phyloP scores from a whole-genome alignment of 2,797 vertebrate species.

The Xerus rutilus region DNA sequence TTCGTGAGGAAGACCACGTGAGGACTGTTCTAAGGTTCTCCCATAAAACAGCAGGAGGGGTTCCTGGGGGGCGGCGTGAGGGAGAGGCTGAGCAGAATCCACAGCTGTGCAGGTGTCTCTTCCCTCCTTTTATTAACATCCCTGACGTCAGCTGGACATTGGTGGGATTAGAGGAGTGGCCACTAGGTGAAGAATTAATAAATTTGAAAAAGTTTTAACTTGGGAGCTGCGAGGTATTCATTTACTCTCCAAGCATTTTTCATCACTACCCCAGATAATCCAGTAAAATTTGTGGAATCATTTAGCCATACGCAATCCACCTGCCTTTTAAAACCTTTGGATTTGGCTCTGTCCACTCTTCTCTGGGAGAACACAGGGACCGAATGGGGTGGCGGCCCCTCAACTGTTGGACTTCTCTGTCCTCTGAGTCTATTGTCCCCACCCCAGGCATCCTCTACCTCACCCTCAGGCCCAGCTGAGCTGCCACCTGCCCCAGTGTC shows the following conservation, averaged over 20 bases:
- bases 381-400: not conserved
- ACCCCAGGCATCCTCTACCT: accelerated
- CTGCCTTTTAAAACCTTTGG: not conserved
- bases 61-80: not conserved
- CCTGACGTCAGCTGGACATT: not conserved
- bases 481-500: not conserved
- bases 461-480: not conserved
- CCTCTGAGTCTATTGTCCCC: no score
- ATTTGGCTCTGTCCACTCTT: not conserved
- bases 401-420: accelerated
- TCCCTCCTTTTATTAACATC: not conserved
- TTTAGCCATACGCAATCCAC: not conserved
- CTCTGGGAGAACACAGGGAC: not conserved
- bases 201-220: not conserved
- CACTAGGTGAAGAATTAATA: not conserved
- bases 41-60: not conserved
- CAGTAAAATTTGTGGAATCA: not conserved
- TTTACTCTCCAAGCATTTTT: not conserved
- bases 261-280: not conserved
- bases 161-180: not conserved
- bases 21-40: not conserved
- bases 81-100: not conserved
- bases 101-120: accelerated
- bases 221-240: not conserved
- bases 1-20: accelerated